Percentiles rank a stretch among this genome's conserved stretches.
Conservation (phyloP, 1,140 invertebrate genomes). For the Aphelinus certus region DNA sequence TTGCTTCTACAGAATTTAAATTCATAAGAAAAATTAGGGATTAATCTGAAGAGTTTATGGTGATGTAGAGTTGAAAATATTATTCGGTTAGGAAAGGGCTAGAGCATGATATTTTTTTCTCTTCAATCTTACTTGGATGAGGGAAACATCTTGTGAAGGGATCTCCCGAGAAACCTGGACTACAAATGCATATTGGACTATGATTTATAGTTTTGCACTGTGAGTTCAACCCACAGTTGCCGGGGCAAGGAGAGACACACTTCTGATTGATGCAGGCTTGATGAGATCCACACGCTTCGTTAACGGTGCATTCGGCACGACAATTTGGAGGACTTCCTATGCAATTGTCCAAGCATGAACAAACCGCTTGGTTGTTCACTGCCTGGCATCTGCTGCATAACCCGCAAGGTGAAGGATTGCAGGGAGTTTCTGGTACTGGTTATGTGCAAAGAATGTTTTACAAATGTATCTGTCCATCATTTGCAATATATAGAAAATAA, state of each 20-base stretch:
- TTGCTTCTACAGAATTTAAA: background rate
- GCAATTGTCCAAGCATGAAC: constrained; percentile 68
- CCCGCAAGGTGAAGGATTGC: constrained; percentile 66
- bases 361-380: constrained; percentile 67
- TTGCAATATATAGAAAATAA: too few relatives aligned
- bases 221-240: constrained; percentile 74
- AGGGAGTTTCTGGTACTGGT: constrained; percentile 54
- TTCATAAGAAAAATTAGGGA: background rate
- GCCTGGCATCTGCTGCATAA: constrained; percentile 65
- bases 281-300: constrained; percentile 72
- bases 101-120: constrained; percentile 48
- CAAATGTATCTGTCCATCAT: too few relatives aligned
- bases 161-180: constrained; percentile 72
- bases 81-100: constrained; percentile 52
- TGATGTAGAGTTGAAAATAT: background rate
- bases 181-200: constrained; percentile 75
- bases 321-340: constrained; percentile 70
- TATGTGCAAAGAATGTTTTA: too few relatives aligned
- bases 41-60: too few relatives aligned
- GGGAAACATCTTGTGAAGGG: constrained; percentile 70
- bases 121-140: constrained; percentile 55
- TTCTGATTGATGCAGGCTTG: constrained; percentile 74
- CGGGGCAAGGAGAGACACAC: constrained; percentile 76
- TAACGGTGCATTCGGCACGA: constrained; percentile 75
- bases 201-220: constrained; percentile 76